A percentile compares a stretch with the other conserved stretches of the same genome.
Evolutionary conservation across 2,113 vertebrate genomes (phyloP).

Genomic region (Chlamydotis undulata): DNA sequence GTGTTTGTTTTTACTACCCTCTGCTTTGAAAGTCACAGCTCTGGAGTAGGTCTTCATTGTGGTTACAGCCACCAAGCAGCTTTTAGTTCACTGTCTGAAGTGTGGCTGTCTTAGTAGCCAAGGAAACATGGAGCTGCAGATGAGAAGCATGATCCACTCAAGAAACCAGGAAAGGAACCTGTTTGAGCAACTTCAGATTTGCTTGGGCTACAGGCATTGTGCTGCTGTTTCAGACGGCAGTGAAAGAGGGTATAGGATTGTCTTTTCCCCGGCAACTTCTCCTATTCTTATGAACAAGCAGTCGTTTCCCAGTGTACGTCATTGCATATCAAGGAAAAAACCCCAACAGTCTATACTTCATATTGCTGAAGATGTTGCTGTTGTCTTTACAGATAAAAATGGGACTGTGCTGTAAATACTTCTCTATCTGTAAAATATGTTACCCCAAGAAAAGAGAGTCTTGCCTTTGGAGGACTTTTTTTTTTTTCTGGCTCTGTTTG

Average conservation of each 20-base stretch:
- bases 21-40: neutral
- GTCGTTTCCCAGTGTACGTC: neutral
- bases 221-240: neutral
- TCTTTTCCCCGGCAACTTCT: neutral
- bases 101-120: neutral
- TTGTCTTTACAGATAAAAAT: neutral
- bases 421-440: neutral
- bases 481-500: neutral
- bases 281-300: neutral
- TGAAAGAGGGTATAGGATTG: neutral
- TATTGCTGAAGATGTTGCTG: neutral
- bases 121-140: neutral
- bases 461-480: neutral
- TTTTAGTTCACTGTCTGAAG: neutral
- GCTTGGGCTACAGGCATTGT: neutral
- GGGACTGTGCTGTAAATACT: neutral
- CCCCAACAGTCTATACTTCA: neutral
- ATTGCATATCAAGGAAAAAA: neutral
- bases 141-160: neutral
- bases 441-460: neutral
- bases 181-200: neutral
- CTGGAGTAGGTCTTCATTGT: neutral
- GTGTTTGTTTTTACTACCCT: neutral
- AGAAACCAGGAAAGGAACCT: neutral
- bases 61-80: neutral